phyloP scores from a whole-genome alignment of 2,113 vertebrate genomes.

The Heloderma charlesbogerti region DNA sequence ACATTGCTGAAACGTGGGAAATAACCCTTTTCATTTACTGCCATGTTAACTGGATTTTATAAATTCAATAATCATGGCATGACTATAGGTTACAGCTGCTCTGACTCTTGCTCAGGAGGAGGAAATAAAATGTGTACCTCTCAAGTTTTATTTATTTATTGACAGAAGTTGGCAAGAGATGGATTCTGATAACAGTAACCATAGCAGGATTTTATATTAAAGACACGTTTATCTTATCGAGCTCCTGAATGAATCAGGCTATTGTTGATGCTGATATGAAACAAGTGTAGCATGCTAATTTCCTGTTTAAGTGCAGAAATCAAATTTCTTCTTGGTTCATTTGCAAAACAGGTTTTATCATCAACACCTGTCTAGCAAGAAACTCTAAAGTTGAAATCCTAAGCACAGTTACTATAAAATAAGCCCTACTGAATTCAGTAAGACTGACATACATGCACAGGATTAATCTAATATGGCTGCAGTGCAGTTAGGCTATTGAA shows the following conservation, averaged over 20 bases:
- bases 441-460: neutral
- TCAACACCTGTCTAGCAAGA: neutral
- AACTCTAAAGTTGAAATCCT: neutral
- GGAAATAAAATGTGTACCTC: neutral
- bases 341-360: neutral
- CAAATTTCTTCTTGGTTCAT: neutral
- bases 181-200: slow-evolving; percentile 1
- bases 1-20: neutral
- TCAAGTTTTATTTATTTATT: neutral
- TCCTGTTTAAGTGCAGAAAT: slow-evolving; percentile 1
- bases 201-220: neutral
- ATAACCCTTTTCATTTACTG: neutral
- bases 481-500: neutral
- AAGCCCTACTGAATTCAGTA: neutral
- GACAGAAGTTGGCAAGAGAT: neutral
- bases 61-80: neutral
- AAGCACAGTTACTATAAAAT: neutral
- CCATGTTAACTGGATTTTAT: neutral
- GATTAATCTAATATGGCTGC: neutral
- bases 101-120: neutral
- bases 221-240: neutral
- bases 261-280: slow-evolving; percentile 14
- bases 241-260: neutral
- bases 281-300: neutral
- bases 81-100: neutral